Evolutionary conservation across 92 coral and sea anemone genomes (phyloP), one percentile per base, ranked within the genome.

Genomic region (Bergia puertoricense): DNA sequence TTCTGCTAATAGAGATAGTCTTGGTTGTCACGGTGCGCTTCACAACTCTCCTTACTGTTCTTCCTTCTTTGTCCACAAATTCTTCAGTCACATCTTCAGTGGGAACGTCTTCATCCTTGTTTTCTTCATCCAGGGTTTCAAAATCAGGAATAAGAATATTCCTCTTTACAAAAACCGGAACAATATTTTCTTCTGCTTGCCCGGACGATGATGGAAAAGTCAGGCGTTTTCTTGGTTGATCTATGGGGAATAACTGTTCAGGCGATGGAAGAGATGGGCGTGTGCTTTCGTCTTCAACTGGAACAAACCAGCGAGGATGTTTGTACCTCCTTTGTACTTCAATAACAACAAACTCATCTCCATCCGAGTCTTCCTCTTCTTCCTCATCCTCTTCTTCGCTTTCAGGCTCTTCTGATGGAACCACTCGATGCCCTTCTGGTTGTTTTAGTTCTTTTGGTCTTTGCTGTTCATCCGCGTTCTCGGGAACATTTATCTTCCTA

Each of bases 51-150:
- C 76, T 93, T 23, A 91, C 94, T 30, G 74, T 87, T 77, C 78
- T 91, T 23, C 98, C 96, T 43, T 90, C 86, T 37, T 89, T 95
- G 45, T 93, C 96, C 3, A 89, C 77, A 84, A 68, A 92, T 57
- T 92, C 95, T 18, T 92, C 95, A 38, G 91, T 92, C 15, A 90
- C 72, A 66, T 86, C 93, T 14, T 89, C 91, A 44, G 84, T 85
- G 0, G 84, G 89, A 74, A 82, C 80, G 67, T 62, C 3, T 16
- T 88, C 91, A 44, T 80, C 59, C 68, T 62, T 41, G 23, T 54
- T 20, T 16, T 57, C 30, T 86, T 85, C 90, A 20, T 87, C 86
- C 6, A 18, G 57, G n/a, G 62, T 74, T 3, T 59, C 88, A 57
- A 90, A 51, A 4, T 67, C 90, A 6, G 80, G 62, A 43, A 36